These are phyloP conservation scores for Limnephilus rhombicus DNA, from an alignment of 2,888 invertebrate species.

Conservation along the genomic window DNA sequence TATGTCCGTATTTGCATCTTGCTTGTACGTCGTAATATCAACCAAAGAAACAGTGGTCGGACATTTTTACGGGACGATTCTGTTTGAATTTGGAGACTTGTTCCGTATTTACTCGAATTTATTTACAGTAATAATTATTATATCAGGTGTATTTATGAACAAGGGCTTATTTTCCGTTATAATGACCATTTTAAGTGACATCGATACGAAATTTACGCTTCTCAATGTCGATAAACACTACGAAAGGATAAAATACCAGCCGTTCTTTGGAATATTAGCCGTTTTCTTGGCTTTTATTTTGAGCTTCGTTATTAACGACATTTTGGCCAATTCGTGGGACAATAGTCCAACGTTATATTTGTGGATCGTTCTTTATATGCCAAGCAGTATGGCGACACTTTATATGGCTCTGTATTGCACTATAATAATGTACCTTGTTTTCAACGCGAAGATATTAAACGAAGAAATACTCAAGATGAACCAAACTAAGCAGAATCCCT, in stretches of 20 bases:
- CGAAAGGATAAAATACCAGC: neutral
- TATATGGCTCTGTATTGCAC: neutral
- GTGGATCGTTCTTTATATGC: neutral
- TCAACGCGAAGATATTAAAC: neutral
- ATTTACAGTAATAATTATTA: neutral
- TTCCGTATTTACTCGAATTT: neutral
- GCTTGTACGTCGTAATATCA: neutral
- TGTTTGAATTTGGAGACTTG: neutral
- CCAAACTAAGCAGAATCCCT: neutral
- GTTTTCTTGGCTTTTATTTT: neutral
- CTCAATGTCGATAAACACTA: constrained; percentile 13
- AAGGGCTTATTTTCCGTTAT: neutral
- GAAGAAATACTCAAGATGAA: neutral
- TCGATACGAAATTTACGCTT: neutral
- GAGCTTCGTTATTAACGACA: neutral
- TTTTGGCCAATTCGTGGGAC: neutral
- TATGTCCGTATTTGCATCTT: neutral
- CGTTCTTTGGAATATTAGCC: neutral
- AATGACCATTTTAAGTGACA: neutral
- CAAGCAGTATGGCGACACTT: neutral
- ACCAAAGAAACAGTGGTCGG: neutral
- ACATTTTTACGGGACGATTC: neutral
- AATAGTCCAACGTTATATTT: neutral
- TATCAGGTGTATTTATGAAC: neutral
- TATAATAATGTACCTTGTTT: neutral